Evolutionary conservation across 30 jellyfish, hydroid and myxozoan genomes (phyloP).

Genomic region (Aurelia sp.): DNA sequence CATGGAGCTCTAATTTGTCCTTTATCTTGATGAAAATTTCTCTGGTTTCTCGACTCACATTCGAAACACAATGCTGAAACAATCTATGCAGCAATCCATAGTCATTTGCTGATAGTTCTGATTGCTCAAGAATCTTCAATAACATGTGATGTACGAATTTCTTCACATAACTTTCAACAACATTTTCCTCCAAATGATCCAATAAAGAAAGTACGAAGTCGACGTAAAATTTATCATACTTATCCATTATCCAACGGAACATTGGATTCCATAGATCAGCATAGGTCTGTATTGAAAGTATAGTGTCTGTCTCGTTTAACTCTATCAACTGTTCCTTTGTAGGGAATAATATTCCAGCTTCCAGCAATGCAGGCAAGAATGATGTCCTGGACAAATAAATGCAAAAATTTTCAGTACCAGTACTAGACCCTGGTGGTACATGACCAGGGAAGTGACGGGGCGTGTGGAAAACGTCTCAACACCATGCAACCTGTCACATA

Average conservation of each 20-base stretch:
- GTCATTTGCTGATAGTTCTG: background rate
- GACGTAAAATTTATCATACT: background rate
- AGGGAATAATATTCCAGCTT: slow-evolving; percentile 28
- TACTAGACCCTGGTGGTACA: too few species aligned
- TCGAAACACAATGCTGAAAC: slow-evolving; percentile 19
- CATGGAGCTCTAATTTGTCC: background rate
- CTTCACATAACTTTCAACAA: too few species aligned
- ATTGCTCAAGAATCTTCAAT: background rate
- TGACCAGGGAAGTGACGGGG: too few species aligned
- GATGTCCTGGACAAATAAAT: background rate
- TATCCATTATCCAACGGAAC: background rate
- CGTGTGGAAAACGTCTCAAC: too few species aligned
- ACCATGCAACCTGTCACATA: too few species aligned
- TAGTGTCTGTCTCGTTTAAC: background rate
- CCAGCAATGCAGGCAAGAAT: slow-evolving; percentile 18
- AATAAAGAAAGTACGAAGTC: background rate
- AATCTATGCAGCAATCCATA: background rate
- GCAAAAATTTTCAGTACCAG: too few species aligned
- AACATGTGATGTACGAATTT: background rate
- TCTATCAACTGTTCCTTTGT: slow-evolving; percentile 15
- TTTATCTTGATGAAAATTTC: background rate
- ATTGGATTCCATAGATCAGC: slow-evolving; percentile 46
- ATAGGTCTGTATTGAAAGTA: background rate
- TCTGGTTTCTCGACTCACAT: slow-evolving; percentile 10
- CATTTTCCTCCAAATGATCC: background rate